Evolutionary conservation across 2,797 vertebrate genomes (phyloP), one percentile per base, ranked within the genome.

Genomic region (Lagocephalus sceleratus): DNA sequence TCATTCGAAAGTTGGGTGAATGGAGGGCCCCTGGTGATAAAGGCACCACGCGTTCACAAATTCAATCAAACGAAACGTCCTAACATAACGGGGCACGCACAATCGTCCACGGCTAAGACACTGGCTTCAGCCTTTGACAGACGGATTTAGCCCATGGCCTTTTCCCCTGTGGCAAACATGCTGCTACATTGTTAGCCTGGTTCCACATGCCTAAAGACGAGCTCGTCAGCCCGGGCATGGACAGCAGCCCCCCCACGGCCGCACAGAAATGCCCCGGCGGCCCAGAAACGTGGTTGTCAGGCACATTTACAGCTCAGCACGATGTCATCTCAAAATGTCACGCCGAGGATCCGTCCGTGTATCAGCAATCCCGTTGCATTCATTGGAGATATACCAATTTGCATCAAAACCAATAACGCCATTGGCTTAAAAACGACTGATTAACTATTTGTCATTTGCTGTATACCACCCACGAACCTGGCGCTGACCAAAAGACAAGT

Each of bases 111-210:
- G 26, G 16, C 51, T 9, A 17, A 42, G 19, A 58, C 22, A 38
- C 14, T 35, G 14, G 32, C 14, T 35, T 35, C 32, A 35, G 32
- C 11, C 4, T 14, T 29, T 29, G 29, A 11, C 32, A 35, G 32
- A 35, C 32, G 4, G 57, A 78, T 66, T 65, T 75, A 69, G 73
- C 77, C 73, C 81, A 47, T 60, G 47, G 63, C 68, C 73, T 81
- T 82, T 75, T 60, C 67, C 75, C 57, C 60, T 62, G 66, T 78
- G 64, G 59, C 60, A 67, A 71, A 79, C 68, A 68, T 60, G 52
- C 39, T 71, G 76, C 72, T 82, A 78, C 68, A 57, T 50, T 51
- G 81, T 66, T 80, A 80, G 63, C 76, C 56, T 47, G 32, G 54
- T 44, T 68, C 60, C 68, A 78, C 76, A 88, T 81, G 78, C 66